phyloP scores from a whole-genome alignment of 2,888 invertebrate genomes.

The Leptothorax acervorum region DNA sequence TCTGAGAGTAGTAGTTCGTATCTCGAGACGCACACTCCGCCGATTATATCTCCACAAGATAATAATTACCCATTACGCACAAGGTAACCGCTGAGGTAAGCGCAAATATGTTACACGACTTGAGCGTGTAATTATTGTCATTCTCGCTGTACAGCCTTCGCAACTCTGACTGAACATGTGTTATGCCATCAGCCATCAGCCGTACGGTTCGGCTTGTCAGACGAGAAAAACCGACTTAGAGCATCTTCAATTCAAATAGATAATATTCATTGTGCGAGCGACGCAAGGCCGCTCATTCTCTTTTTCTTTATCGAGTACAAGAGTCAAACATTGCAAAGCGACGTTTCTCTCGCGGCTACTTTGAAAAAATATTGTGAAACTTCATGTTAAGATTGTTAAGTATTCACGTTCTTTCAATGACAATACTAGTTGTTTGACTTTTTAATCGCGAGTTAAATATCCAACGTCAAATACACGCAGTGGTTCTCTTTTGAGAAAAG shows the following conservation, averaged over 20 bases:
- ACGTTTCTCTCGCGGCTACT: neutral
- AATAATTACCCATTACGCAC: neutral
- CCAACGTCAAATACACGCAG: neutral
- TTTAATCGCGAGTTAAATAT: neutral
- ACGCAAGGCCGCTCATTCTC: neutral
- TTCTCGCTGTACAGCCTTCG: neutral
- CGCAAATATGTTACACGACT: neutral
- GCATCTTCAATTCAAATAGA: neutral
- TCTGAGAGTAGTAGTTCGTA: neutral
- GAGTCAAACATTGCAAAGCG: neutral
- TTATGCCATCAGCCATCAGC: neutral
- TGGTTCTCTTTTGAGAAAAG: neutral
- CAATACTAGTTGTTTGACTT: neutral
- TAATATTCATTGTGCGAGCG: neutral
- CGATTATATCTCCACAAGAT: neutral
- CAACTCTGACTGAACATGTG: neutral
- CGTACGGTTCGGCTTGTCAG: neutral
- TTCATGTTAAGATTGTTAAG: neutral
- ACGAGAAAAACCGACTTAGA: neutral
- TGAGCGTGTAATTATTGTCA: slow-evolving; percentile 8
- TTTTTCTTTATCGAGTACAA: slow-evolving; percentile 9
- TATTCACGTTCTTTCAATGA: neutral
- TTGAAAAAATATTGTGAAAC: neutral
- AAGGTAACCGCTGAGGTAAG: slow-evolving; percentile 20
- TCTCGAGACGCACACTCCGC: neutral